These are phyloP conservation scores for Bettongia penicillata DNA, from an alignment of 2,113 vertebrate genomes.

Conservation along the genomic window DNA sequence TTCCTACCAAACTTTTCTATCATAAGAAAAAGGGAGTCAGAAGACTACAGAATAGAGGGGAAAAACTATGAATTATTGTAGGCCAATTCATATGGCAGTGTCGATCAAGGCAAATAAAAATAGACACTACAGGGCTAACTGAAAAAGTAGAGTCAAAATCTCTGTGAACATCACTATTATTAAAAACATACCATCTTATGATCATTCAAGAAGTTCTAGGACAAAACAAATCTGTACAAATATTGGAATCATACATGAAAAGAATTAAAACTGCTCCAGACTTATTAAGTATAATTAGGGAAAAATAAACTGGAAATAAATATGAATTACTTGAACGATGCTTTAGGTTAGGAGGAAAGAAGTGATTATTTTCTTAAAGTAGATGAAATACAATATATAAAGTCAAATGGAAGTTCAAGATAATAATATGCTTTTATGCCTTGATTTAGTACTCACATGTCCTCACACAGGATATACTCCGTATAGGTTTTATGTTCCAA, in stretches of 20 bases:
- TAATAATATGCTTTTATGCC: not conserved
- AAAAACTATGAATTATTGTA: slow-evolving; percentile 37
- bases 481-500: slow-evolving; percentile 9
- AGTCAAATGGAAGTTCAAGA: slow-evolving; percentile 24
- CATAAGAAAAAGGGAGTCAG: slow-evolving; percentile 22
- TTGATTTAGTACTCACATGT: not conserved
- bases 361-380: slow-evolving; percentile 25
- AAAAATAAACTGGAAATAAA: slow-evolving; percentile 40
- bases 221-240: slow-evolving; percentile 71
- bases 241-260: slow-evolving; percentile 31
- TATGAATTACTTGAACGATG: not conserved
- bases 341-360: slow-evolving; percentile 16
- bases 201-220: slow-evolving; percentile 42
- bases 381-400: slow-evolving; percentile 23
- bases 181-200: slow-evolving; percentile 42
- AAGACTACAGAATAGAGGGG: not conserved
- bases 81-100: slow-evolving; percentile 21
- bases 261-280: slow-evolving; percentile 48
- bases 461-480: slow-evolving; percentile 28
- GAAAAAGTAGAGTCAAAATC: slow-evolving; percentile 24
- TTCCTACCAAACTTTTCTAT: slow-evolving; percentile 29
- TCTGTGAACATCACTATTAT: slow-evolving; percentile 22
- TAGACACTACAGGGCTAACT: slow-evolving; percentile 44
- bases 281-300: slow-evolving; percentile 22
- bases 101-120: slow-evolving; percentile 58